A percentile compares a stretch with the other conserved stretches of the same genome.
Evolutionary conservation across 2,888 invertebrate species (phyloP).

Genomic region (Nebria brevicollis): DNA sequence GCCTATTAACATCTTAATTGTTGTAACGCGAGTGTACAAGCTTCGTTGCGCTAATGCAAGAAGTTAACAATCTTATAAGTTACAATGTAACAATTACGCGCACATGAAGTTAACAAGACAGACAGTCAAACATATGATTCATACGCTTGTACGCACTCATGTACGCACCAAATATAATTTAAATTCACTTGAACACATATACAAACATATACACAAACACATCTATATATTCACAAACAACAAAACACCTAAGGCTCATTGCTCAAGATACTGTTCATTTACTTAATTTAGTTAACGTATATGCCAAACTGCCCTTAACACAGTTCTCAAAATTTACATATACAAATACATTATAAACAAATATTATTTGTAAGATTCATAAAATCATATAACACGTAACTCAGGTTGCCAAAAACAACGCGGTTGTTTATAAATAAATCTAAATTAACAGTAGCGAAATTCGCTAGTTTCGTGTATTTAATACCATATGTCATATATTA

Average conservation of each 20-base stretch:
- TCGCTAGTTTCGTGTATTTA: too few relatives aligned
- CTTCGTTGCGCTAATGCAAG: background rate
- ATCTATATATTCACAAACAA: constrained; percentile 51
- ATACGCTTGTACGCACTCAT: constrained; percentile 3
- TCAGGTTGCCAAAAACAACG: background rate
- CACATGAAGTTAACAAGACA: constrained; percentile 5
- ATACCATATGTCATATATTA: too few relatives aligned
- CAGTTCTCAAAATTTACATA: background rate
- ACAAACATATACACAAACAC: constrained; percentile 3
- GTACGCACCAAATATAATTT: constrained; percentile 28
- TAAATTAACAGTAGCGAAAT: too few relatives aligned
- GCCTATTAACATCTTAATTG: background rate
- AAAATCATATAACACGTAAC: background rate
- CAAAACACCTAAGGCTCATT: constrained; percentile 60
- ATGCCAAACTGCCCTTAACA: background rate
- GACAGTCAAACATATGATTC: background rate
- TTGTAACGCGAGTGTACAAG: background rate
- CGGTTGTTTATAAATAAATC: too few relatives aligned
- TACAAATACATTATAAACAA: too few relatives aligned
- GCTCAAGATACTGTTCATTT: constrained; percentile 61
- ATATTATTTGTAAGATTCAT: too few relatives aligned
- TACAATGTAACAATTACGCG: constrained; percentile 19
- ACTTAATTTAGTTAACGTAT: constrained; percentile 57
- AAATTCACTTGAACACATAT: constrained; percentile 24
- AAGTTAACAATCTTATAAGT: background rate